Evolutionary conservation across 2,113 vertebrate species (phyloP).

Genomic region (Esox niger): DNA sequence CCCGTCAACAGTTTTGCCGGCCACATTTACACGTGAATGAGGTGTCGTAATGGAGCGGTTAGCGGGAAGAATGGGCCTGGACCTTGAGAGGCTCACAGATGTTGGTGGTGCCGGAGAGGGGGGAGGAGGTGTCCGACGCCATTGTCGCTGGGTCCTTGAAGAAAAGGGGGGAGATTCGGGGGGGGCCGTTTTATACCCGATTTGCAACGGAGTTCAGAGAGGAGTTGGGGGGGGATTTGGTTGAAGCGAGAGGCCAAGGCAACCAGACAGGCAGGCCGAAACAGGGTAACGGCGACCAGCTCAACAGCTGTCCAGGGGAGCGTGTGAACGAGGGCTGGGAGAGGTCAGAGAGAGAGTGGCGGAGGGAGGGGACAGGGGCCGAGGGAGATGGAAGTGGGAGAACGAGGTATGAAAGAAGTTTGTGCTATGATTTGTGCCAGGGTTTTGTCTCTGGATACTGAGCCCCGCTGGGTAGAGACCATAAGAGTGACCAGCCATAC

Average conservation of each 20-base stretch:
- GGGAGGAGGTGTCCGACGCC: constrained; percentile 43
- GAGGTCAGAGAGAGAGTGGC: background rate
- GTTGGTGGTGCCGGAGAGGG: constrained; percentile 77
- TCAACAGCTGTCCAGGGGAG: background rate
- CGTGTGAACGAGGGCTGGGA: background rate
- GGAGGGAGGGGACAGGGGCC: background rate
- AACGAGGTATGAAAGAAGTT: background rate
- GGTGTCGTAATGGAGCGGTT: constrained; percentile 84
- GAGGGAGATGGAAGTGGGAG: background rate
- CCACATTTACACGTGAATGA: constrained; percentile 83
- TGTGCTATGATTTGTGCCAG: constrained; percentile 33
- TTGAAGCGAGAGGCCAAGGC: background rate
- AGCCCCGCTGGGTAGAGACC: constrained; percentile 8
- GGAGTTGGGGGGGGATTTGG: background rate
- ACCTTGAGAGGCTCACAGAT: constrained; percentile 88
- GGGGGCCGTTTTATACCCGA: constrained; percentile 19
- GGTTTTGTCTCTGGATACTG: constrained; percentile 2
- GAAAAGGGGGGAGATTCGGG: constrained; percentile 8
- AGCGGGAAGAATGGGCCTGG: constrained; percentile 77
- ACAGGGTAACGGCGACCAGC: background rate
- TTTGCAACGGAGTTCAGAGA: background rate
- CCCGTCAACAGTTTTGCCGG: constrained; percentile 59
- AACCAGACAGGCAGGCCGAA: background rate
- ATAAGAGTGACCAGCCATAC: background rate
- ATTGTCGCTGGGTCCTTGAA: background rate